Percentiles rank a stretch among this genome's conserved stretches.
Evolutionary conservation across 2,113 vertebrate genomes (phyloP).

Genomic region (Mastomys natalensis): DNA sequence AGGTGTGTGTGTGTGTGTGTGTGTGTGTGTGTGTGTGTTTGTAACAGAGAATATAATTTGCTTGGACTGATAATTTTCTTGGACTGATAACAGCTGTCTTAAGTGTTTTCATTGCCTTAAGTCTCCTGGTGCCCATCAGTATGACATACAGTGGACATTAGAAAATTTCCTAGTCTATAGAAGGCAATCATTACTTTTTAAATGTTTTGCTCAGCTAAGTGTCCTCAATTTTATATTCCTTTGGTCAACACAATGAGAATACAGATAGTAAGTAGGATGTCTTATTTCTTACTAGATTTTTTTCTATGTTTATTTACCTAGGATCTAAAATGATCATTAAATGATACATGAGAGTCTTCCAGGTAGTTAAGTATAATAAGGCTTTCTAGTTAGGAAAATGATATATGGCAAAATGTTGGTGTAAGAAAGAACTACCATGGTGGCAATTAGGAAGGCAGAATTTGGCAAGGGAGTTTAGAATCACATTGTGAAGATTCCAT

Average conservation of each 20-base stretch:
- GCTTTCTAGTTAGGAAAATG: constrained; percentile 14
- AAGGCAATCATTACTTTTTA: neutral
- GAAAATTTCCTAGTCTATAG: neutral
- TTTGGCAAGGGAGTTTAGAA: constrained; percentile 15
- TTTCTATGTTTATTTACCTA: neutral
- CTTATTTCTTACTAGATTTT: neutral
- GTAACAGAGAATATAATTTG: too few relatives aligned
- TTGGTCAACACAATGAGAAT: neutral
- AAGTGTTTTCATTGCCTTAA: neutral
- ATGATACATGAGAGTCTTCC: neutral
- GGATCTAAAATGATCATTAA: constrained; percentile 21
- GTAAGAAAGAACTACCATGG: neutral
- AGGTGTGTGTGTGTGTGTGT: neutral
- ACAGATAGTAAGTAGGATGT: neutral
- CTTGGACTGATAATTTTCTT: neutral
- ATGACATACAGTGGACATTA: neutral
- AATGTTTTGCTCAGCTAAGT: neutral
- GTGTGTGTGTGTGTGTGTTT: neutral
- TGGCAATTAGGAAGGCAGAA: constrained; percentile 34
- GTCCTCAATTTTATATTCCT: neutral
- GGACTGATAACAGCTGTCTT: neutral
- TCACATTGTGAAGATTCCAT: neutral
- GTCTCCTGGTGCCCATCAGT: neutral
- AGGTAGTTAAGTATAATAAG: neutral
- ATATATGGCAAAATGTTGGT: neutral